Evolutionary conservation across 2,888 invertebrate genomes (phyloP).

Genomic region (Meteorus cinctellus): DNA sequence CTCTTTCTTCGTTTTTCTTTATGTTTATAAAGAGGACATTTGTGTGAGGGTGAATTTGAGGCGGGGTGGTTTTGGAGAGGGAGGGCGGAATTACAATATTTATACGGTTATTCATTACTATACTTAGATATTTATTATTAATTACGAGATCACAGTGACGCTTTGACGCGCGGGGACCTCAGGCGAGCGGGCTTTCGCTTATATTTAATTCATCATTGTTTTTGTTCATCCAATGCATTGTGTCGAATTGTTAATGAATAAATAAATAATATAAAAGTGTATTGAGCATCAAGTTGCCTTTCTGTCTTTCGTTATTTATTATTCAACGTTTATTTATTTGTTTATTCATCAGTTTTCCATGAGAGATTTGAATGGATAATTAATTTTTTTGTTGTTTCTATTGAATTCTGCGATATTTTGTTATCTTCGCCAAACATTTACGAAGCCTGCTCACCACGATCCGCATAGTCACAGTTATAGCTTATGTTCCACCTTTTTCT

Average conservation of each 20-base stretch:
- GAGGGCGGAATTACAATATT: constrained; percentile 68
- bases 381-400: constrained; percentile 32
- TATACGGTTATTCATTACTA: constrained; percentile 69
- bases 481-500: constrained; percentile 64
- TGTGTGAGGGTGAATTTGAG: background rate
- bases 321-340: too few species aligned
- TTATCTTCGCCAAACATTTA: constrained; percentile 40
- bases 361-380: constrained; percentile 16
- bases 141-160: constrained; percentile 74
- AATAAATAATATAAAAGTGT: background rate
- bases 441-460: constrained; percentile 72
- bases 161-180: constrained; percentile 74
- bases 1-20: background rate
- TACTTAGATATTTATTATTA: constrained; percentile 72
- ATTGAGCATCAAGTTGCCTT: too few species aligned
- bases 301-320: too few species aligned
- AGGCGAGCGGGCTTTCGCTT: constrained; percentile 69
- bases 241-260: background rate
- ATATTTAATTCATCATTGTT: constrained; percentile 35
- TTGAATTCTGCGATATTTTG: constrained; percentile 44
- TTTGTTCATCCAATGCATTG: background rate
- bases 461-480: constrained; percentile 73
- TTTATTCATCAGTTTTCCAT: background rate
- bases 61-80: constrained; percentile 42
- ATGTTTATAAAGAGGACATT: background rate